Evolutionary conservation across 1,140 invertebrate species (phyloP), one percentile per base, ranked within the genome.

Genomic region (Hyles euphorbiae): DNA sequence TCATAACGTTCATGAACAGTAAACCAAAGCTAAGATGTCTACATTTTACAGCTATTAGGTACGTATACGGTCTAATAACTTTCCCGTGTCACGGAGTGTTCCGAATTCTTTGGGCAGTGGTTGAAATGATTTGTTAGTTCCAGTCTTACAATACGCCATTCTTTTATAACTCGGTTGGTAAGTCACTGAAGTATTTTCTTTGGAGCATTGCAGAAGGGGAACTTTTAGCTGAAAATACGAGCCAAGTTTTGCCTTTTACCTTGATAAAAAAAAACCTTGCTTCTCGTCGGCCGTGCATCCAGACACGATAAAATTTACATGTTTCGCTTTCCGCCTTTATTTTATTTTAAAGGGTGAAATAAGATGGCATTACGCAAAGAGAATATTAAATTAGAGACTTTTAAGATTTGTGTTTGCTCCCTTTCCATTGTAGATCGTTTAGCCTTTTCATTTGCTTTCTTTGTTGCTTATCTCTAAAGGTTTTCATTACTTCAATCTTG

Each of bases 281-380:
- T 53, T 57, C 48, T 63, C 70, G 56, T 63, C 64, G 70, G 72
- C 68, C 73, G 70, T 65, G 73, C 51, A 57, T 74, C 63, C 75
- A 84, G 83, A 83, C 79, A 64, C 75, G 78, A 81, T 85, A 81
- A 86, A 86, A 88, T 88, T 87, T 88, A 87, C 85, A 88, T 88
- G 83, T 83, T 85, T 81, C 79, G 76, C 74, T 81, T 85, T 75
- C 77, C 76, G 76, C 73, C 74, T 85, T 76, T 85, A 86, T 85
- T 88, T 88, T 83, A 82, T 84, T 88, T 84, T 85, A 83, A 88
- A 81, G 81, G 81, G 81, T 83, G 76, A 79, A 85, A 77, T 83
- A 85, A 85, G 82, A 83, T 68, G 73, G 73, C 63, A 78, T 85
- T 83, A 81, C 76, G 77, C 71, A 83, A 80, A 83, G 75, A 78